A percentile compares a stretch with the other conserved stretches of the same genome.
phyloP scores from a whole-genome alignment of 53 echinoderm and acorn worm species.

The Crossaster papposus region DNA sequence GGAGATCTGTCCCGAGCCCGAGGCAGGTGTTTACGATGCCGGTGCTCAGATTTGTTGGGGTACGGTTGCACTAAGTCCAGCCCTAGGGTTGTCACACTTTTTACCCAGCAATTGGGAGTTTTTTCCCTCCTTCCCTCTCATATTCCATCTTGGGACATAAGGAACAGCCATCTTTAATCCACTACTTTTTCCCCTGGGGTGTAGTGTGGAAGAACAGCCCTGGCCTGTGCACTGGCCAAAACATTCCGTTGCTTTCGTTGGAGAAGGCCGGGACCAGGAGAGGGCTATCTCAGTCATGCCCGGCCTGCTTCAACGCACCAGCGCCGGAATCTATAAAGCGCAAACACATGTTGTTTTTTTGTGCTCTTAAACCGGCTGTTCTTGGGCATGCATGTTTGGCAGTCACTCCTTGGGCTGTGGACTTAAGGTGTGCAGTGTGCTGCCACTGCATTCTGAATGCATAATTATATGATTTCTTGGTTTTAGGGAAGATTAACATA shows the following conservation, averaged over 20 bases:
- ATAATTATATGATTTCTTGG: neutral
- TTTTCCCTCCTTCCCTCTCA: neutral
- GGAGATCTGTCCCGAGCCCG: conserved; percentile 23
- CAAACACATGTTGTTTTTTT: conserved; percentile 55
- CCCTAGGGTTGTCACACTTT: conserved; percentile 29
- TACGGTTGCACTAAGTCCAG: conserved; percentile 16
- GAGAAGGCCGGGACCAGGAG: neutral
- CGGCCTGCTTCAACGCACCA: neutral
- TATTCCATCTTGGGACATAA: neutral
- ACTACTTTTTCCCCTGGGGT: neutral
- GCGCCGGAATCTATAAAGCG: neutral
- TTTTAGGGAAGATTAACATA: neutral
- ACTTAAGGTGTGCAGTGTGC: neutral
- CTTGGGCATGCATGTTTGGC: neutral
- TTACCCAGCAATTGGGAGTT: conserved; percentile 30
- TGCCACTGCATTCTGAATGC: neutral
- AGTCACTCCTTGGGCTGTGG: conserved; percentile 13
- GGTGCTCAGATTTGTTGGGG: conserved; percentile 27
- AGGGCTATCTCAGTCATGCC: conserved; percentile 4
- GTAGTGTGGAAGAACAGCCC: neutral
- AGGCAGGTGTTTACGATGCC: conserved; percentile 40
- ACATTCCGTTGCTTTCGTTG: conserved; percentile 20
- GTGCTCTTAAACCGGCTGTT: neutral
- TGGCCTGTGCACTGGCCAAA: neutral
- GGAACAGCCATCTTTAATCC: conserved; percentile 43